A percentile compares a stretch with the other conserved stretches of the same genome.
phyloP scores from a whole-genome alignment of 2,888 invertebrate genomes.

The Erebia epiphron region DNA sequence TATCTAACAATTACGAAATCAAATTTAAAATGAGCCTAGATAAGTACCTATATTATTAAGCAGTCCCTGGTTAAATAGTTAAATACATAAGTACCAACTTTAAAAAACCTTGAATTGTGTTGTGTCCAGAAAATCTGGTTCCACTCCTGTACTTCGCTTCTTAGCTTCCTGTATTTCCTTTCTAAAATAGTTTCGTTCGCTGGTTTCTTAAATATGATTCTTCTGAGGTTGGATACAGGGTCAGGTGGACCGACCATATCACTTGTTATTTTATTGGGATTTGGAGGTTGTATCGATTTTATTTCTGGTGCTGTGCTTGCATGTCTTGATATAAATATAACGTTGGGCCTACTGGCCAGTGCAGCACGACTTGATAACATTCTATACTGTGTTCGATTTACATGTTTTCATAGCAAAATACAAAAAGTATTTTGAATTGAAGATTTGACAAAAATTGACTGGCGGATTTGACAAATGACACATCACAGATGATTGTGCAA shows the following conservation, averaged over 20 bases:
- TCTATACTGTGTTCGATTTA: neutral
- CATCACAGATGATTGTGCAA: neutral
- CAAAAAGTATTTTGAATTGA: too few species aligned
- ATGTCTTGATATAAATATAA: slow-evolving; percentile 17
- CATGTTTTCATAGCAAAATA: neutral
- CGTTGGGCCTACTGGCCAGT: slow-evolving; percentile 14
- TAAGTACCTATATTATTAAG: too few species aligned
- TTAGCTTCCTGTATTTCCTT: slow-evolving; percentile 83
- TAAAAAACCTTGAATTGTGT: slow-evolving; percentile 90
- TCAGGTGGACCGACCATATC: slow-evolving; percentile 93
- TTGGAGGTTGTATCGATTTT: slow-evolving; percentile 64
- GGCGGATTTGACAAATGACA: too few species aligned
- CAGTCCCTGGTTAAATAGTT: too few species aligned
- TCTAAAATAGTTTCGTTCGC: slow-evolving; percentile 86
- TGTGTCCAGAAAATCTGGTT: slow-evolving; percentile 92
- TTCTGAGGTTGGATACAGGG: slow-evolving; percentile 90
- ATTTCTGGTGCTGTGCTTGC: slow-evolving; percentile 53
- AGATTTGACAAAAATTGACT: too few species aligned
- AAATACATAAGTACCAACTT: slow-evolving; percentile 54
- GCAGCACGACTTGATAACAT: slow-evolving; percentile 23
- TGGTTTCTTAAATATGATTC: slow-evolving; percentile 85
- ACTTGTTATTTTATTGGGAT: slow-evolving; percentile 64
- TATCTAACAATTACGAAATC: too few species aligned
- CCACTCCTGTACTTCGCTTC: slow-evolving; percentile 90
- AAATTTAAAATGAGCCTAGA: too few species aligned